phyloP scores from a whole-genome alignment of 1,140 invertebrate species.

The Drosophila triauraria region DNA sequence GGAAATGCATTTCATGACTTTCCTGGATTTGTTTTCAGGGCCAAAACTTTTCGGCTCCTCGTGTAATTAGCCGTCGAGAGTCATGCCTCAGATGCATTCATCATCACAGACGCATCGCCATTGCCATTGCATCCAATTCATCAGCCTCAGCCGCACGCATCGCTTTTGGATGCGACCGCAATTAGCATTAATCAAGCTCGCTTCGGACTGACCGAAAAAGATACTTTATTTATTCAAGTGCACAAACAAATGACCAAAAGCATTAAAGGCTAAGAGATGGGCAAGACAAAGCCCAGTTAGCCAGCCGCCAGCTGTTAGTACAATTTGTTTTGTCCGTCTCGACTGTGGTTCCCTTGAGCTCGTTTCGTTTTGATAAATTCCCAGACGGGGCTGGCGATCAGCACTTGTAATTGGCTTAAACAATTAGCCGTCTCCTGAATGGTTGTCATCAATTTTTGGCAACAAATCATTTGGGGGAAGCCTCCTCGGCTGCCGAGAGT shows the following conservation, averaged over 20 bases:
- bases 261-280: slow-evolving; percentile 33
- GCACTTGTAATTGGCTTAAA: slow-evolving; percentile 49
- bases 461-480: slow-evolving; percentile 6
- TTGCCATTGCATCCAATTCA: slow-evolving; percentile 46
- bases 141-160: slow-evolving; percentile 44
- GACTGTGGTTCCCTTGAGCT: slow-evolving; percentile 62
- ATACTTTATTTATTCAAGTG: slow-evolving; percentile 44
- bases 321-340: slow-evolving; percentile 47
- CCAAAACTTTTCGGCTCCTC: slow-evolving; percentile 31
- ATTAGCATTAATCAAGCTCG: slow-evolving; percentile 76
- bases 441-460: slow-evolving; percentile 43
- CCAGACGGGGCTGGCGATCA: slow-evolving; percentile 16
- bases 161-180: slow-evolving; percentile 40
- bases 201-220: slow-evolving; percentile 28
- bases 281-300: slow-evolving; percentile 18
- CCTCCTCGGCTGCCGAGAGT: slow-evolving; percentile 2
- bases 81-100: slow-evolving; percentile 21
- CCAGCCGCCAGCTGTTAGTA: slow-evolving; percentile 43
- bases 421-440: slow-evolving; percentile 57
- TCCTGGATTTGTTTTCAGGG: slow-evolving; percentile 40
- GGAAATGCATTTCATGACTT: slow-evolving; percentile 39
- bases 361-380: slow-evolving; percentile 70
- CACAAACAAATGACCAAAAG: slow-evolving; percentile 31
- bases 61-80: slow-evolving; percentile 42
- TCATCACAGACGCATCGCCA: slow-evolving; percentile 21